A percentile compares a stretch with the other conserved stretches of the same genome.
Conservation (phyloP, 2,888 invertebrate genomes). For the Oscheius sp. region DNA sequence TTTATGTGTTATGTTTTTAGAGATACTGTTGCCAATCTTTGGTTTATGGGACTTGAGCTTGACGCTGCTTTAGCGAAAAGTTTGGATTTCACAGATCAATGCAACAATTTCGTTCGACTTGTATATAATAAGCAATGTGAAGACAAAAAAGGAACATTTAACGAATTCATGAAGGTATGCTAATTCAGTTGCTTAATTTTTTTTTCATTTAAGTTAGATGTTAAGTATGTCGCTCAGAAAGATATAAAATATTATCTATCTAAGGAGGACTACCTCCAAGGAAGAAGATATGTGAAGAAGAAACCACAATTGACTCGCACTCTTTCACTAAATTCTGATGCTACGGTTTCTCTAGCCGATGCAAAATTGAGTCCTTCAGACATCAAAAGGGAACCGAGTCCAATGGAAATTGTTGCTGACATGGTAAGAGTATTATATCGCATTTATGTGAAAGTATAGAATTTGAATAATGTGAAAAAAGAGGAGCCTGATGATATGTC, state of each 20-base stretch:
- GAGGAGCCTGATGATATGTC: too few species aligned
- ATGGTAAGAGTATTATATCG: too few species aligned
- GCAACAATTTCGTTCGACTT: conserved; percentile 71
- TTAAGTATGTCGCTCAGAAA: conserved; percentile 29
- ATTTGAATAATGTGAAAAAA: too few species aligned
- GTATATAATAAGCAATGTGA: neutral
- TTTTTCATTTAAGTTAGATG: conserved; percentile 9
- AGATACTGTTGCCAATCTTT: conserved; percentile 82
- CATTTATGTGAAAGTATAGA: too few species aligned
- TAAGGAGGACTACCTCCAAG: conserved; percentile 17
- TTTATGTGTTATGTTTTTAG: conserved; percentile 18
- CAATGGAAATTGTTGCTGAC: too few species aligned
- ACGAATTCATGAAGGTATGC: conserved; percentile 16
- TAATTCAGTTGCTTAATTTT: neutral
- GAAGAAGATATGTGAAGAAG: conserved; percentile 4
- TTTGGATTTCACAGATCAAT: conserved; percentile 91
- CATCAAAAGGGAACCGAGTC: too few species aligned
- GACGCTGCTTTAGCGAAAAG: conserved; percentile 82
- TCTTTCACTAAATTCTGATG: too few species aligned
- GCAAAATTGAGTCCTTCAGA: too few species aligned
- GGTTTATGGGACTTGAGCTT: conserved; percentile 97
- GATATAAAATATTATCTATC: conserved; percentile 25
- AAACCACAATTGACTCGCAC: neutral
- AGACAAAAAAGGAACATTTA: neutral
- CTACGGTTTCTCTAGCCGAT: too few species aligned